Evolutionary conservation across 2,888 invertebrate genomes (phyloP).

Genomic region (Tachina fera): DNA sequence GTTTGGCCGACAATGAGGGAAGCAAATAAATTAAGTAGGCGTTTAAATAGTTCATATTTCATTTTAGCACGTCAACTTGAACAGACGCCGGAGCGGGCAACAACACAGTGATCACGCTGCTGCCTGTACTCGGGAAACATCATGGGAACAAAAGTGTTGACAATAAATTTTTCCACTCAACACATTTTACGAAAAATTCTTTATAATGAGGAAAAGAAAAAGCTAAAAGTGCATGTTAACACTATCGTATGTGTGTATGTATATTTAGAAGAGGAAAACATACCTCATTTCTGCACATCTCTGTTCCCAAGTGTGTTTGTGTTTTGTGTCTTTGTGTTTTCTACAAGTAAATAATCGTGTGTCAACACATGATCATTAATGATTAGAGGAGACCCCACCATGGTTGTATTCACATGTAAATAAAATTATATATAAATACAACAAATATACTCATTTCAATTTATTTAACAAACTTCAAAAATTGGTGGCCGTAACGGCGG

Average conservation of each 20-base stretch:
- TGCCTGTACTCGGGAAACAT: neutral
- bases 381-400: conserved; percentile 63
- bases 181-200: conserved; percentile 16
- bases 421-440: conserved; percentile 40
- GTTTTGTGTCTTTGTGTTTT: neutral
- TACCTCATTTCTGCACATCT: conserved; percentile 47
- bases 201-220: conserved; percentile 36
- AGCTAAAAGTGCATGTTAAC: conserved; percentile 20
- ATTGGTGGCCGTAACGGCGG: neutral
- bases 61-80: conserved; percentile 71
- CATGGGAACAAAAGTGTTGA: conserved; percentile 26
- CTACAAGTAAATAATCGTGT: conserved; percentile 55
- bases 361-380: conserved; percentile 71
- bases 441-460: neutral
- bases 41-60: conserved; percentile 82
- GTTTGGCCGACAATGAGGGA: conserved; percentile 71
- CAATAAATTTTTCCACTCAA: conserved; percentile 57
- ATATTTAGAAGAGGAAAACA: conserved; percentile 7
- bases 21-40: conserved; percentile 82
- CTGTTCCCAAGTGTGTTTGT: neutral
- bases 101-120: conserved; percentile 16
- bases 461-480: conserved; percentile 14
- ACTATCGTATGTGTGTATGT: neutral
- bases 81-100: conserved; percentile 8
- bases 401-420: conserved; percentile 49